Evolutionary conservation across 2,797 vertebrate species (phyloP).

Genomic region (Amazonetta brasiliensis): DNA sequence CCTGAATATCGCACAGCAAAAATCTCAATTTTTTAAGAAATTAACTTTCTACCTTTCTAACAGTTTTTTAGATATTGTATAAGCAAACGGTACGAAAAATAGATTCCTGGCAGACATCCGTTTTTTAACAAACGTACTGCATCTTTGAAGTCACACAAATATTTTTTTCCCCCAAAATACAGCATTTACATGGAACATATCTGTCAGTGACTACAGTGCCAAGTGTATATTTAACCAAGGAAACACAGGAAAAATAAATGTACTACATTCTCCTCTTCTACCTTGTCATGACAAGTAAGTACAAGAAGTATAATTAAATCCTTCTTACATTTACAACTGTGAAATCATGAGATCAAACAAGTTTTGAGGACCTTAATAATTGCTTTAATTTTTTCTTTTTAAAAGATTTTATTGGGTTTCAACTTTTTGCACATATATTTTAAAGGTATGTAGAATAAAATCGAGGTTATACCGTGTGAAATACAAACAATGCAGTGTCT

Average conservation of each 20-base stretch:
- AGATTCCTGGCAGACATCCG: background rate
- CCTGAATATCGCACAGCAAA: background rate
- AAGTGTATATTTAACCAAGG: slow-evolving; percentile 1
- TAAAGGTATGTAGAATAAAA: background rate
- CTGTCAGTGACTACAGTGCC: background rate
- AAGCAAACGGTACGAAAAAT: background rate
- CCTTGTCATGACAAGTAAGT: background rate
- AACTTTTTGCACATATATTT: background rate
- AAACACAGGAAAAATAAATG: slow-evolving; percentile 20
- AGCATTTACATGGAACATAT: background rate
- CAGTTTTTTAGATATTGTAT: background rate
- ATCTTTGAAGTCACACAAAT: background rate
- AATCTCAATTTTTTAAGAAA: background rate
- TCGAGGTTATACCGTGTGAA: background rate
- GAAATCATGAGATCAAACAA: background rate
- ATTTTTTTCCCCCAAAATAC: background rate
- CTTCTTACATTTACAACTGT: background rate
- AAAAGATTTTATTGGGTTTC: background rate
- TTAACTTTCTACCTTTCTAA: background rate
- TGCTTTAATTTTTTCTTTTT: background rate
- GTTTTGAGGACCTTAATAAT: background rate
- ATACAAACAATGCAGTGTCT: background rate
- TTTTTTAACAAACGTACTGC: background rate
- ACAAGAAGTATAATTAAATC: background rate
- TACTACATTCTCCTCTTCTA: background rate